Base-by-base conservation (phyloP, 2,888 invertebrate genomes). In the Leptinotarsa juncta region DNA sequence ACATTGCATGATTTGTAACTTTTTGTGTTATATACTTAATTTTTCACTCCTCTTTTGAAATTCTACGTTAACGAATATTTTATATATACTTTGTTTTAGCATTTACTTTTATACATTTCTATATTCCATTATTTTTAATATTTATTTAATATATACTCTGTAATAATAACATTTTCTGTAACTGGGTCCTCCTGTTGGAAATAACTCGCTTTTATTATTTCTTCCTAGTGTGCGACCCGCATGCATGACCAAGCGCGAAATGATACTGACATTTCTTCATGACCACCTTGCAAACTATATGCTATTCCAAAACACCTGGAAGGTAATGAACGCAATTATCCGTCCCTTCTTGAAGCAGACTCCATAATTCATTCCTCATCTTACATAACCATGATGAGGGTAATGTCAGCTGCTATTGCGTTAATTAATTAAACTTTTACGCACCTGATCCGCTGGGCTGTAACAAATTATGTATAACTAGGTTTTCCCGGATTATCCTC, bases 381-480 rank as follows among this genome's bases (percentile, higher is more conserved):
- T 71, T 71, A 70, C 69, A n/a, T 49, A 69, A 70, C 69, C 65
- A 66, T 72, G 71, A 75, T 75, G 65, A 72, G 75, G 75, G 72
- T 72, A 69, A 66, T 72, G 69, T 75, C 75, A 72, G 75, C 75
- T 75, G 75, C 67, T 71, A 51, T 69, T 57, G 49, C 71, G 72
- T 66, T 75, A 72, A 75, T 75, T 75, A 75, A 75, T 75, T 72
- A 70, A 72, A 75, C 65, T 72, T 75, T 70, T 69, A 69, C 71
- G 75, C 75, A 75, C 72, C 75, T 75, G 75, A 75, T 75, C 65
- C 75, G n/a, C 42, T 15, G 20, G 57, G 18, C 62, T 18, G 62
- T 62, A 32, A 62, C 62, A 42, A 62, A 62, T 62, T 62, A 42
- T 62, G 62, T n/a, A 32, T 62, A 62, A 62, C 42, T 32, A 62